A percentile compares a stretch with the other conserved stretches of the same genome.
phyloP scores from a whole-genome alignment of 2,113 vertebrate genomes.

The Lamprologus speciosus region DNA sequence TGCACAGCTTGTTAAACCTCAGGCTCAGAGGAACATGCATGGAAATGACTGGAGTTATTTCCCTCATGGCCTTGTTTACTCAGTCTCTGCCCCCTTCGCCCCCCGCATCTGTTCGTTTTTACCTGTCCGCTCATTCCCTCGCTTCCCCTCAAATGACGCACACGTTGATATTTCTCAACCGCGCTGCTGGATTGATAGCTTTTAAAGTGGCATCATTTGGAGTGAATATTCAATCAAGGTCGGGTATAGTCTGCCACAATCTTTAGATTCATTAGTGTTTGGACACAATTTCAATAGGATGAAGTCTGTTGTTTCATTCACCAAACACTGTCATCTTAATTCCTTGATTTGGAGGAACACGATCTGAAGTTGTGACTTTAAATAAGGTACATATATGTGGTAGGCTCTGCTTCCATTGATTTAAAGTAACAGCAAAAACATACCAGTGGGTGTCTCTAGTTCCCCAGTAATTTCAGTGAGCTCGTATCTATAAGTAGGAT shows the following conservation, averaged over 20 bases:
- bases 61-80: slow-evolving; percentile 49
- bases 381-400: neutral
- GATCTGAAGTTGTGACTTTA: neutral
- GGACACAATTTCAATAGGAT: neutral
- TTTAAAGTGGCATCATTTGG: neutral
- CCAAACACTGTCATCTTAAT: neutral
- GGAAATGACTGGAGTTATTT: slow-evolving; percentile 65
- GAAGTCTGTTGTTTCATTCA: neutral
- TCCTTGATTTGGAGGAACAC: neutral
- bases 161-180: neutral
- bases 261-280: neutral
- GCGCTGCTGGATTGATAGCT: neutral
- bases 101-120: neutral
- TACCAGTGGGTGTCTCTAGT: slow-evolving; percentile 63
- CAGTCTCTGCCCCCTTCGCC: neutral
- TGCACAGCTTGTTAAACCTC: slow-evolving; percentile 56
- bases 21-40: slow-evolving; percentile 23
- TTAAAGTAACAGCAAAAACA: neutral
- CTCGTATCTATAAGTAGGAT: neutral
- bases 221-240: neutral
- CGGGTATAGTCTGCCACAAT: neutral
- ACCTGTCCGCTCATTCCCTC: neutral
- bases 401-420: neutral
- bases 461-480: slow-evolving; percentile 20
- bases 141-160: neutral